Base-by-base conservation (phyloP, 1,140 invertebrate genomes). In the Oppia nitens region DNA sequence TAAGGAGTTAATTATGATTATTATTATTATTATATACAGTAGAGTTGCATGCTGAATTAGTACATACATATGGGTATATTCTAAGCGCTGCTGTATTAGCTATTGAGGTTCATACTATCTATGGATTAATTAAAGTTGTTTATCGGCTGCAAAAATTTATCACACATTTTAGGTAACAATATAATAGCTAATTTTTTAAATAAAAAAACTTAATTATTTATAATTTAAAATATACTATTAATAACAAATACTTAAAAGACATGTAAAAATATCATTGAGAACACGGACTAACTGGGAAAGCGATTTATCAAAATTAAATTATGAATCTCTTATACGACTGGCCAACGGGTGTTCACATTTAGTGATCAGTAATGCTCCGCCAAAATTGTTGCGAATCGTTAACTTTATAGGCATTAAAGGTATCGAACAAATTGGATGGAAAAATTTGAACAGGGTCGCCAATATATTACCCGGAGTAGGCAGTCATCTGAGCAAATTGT, bases 11-110 rank as follows among this genome's bases (percentile, higher is more conserved):
- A n/a, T n/a, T n/a, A n/a, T n/a, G n/a, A n/a, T n/a, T n/a, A n/a
- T n/a, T n/a, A n/a, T n/a, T n/a, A n/a, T n/a, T n/a, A n/a, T n/a
- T n/a, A n/a, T n/a, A n/a, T n/a, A 47, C 27, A 25, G 9, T 57
- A 3, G 56, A 57, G 28, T 28, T 57, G 9, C 56, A 57, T 45
- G 56, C 56, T 40, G 56, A 57, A 52, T 17, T 57, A 6, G 50
- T 25, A 2, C 50, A 57, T 32, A 47, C 56, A 2, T 49, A 25
- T 4, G 56, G 48, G 3, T 25, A 21, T 26, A 47, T 25, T 11
- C 27, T 40, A 14, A 57, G 26, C 24, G 47, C 56, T 1, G 21
- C 50, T 17, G 23, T 57, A 47, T 45, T 3, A 32, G 24, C 50
- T 4, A 14, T 57, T 3, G 50, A 50, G 17, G 48, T 45, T 50